A percentile compares a stretch with the other conserved stretches of the same genome.
phyloP scores from a whole-genome alignment of 2,888 invertebrate genomes.

The Epinotia ramella region DNA sequence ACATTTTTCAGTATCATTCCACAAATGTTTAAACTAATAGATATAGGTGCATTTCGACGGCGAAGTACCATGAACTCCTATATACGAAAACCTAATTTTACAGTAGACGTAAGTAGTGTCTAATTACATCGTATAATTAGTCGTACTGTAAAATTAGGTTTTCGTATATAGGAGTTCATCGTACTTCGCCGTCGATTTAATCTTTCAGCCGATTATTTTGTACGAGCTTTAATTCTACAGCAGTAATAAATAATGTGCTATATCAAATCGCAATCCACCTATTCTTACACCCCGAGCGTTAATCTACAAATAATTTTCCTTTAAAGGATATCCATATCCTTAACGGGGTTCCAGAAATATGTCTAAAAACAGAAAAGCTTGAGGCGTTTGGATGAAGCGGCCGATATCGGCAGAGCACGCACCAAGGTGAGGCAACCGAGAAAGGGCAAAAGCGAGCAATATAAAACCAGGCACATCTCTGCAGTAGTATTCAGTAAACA shows the following conservation, averaged over 20 bases:
- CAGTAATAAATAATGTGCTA: background rate
- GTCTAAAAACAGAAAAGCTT: constrained; percentile 30
- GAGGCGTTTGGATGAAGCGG: constrained; percentile 63
- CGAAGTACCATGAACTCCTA: too few species aligned
- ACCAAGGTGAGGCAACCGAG: constrained; percentile 83
- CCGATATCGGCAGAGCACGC: constrained; percentile 69
- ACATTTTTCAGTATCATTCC: too few species aligned
- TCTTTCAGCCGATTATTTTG: background rate
- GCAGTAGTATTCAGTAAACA: constrained; percentile 75
- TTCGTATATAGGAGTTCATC: too few species aligned
- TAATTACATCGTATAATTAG: too few species aligned
- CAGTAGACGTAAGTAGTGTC: too few species aligned
- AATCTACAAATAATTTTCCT: constrained; percentile 11
- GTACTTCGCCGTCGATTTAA: too few species aligned
- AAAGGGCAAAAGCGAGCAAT: constrained; percentile 83
- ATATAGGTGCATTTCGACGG: too few species aligned
- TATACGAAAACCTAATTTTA: too few species aligned
- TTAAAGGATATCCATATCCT: constrained; percentile 30
- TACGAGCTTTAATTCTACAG: background rate
- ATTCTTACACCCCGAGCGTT: constrained; percentile 1
- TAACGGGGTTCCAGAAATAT: constrained; percentile 28
- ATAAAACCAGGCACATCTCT: constrained; percentile 83
- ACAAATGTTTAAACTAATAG: background rate
- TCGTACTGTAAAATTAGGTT: too few species aligned
- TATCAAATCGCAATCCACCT: constrained; percentile 5